These are phyloP conservation scores for Arge pagana DNA, from an alignment of 2,888 invertebrate species.

Conservation along the genomic window DNA sequence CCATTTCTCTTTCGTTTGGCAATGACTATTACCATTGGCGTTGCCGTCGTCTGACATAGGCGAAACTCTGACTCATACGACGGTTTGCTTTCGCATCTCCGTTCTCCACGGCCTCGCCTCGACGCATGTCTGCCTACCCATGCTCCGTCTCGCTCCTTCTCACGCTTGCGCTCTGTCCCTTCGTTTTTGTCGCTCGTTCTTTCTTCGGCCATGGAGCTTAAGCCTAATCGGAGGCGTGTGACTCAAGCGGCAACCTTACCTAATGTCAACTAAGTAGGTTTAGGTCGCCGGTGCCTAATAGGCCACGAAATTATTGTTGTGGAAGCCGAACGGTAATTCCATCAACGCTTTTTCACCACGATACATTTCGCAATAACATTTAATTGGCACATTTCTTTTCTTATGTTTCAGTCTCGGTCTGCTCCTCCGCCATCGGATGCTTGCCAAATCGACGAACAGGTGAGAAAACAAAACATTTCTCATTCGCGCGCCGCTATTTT, in stretches of 20 bases:
- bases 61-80: constrained; percentile 10
- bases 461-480: background rate
- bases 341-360: background rate
- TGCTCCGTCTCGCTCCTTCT: background rate
- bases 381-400: constrained; percentile 9
- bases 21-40: constrained; percentile 10
- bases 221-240: constrained; percentile 41
- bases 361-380: constrained; percentile 4
- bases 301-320: constrained; percentile 16
- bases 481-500: too few relatives aligned
- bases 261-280: constrained; percentile 36
- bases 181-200: background rate
- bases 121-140: too few relatives aligned
- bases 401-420: background rate
- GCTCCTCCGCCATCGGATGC: too few relatives aligned
- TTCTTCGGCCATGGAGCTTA: constrained; percentile 9
- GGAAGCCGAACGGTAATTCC: background rate
- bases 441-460: too few relatives aligned
- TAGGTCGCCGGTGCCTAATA: constrained; percentile 31
- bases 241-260: constrained; percentile 35
- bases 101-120: too few relatives aligned
- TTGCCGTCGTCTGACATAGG: background rate
- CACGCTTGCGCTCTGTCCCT: background rate
- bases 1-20: constrained; percentile 28
- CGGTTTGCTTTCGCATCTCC: too few relatives aligned